Evolutionary conservation across 2,113 vertebrate genomes (phyloP).

Genomic region (Pipa parva): DNA sequence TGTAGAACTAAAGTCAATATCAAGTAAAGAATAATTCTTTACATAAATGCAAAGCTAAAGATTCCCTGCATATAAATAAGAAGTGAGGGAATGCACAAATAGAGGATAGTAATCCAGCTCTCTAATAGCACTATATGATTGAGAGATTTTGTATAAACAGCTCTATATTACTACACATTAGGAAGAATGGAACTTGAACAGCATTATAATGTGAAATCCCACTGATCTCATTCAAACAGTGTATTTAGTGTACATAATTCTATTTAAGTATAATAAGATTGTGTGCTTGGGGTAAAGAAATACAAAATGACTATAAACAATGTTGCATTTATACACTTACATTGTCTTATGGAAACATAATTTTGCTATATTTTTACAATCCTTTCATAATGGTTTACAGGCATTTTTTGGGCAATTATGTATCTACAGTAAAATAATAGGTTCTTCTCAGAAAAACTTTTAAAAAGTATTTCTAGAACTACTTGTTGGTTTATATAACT

Average conservation of each 20-base stretch:
- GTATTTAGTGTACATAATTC: conserved; percentile 30
- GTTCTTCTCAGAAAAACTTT: too few relatives aligned
- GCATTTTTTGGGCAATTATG: too few relatives aligned
- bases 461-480: too few relatives aligned
- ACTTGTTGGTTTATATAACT: too few relatives aligned
- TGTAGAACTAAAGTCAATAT: conserved; percentile 61
- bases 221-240: conserved; percentile 66
- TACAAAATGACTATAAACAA: too few relatives aligned
- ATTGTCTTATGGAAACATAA: too few relatives aligned
- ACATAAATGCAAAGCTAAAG: conserved; percentile 53
- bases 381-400: too few relatives aligned
- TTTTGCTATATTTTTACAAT: too few relatives aligned
- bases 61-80: conserved; percentile 55
- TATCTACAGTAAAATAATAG: too few relatives aligned
- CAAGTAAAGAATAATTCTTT: conserved; percentile 49
- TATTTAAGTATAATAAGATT: too few relatives aligned
- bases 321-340: too few relatives aligned
- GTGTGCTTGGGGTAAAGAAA: too few relatives aligned
- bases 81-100: conserved; percentile 55
- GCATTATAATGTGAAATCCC: conserved; percentile 66
- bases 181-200: conserved; percentile 58
- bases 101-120: conserved; percentile 59
- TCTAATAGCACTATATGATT: conserved; percentile 65
- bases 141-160: conserved; percentile 65
- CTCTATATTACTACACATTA: conserved; percentile 52